A percentile compares a stretch with the other conserved stretches of the same genome.
These are phyloP conservation scores for Syrrhaptes paradoxus DNA, from an alignment of 2,113 vertebrate species.

Conservation along the genomic window DNA sequence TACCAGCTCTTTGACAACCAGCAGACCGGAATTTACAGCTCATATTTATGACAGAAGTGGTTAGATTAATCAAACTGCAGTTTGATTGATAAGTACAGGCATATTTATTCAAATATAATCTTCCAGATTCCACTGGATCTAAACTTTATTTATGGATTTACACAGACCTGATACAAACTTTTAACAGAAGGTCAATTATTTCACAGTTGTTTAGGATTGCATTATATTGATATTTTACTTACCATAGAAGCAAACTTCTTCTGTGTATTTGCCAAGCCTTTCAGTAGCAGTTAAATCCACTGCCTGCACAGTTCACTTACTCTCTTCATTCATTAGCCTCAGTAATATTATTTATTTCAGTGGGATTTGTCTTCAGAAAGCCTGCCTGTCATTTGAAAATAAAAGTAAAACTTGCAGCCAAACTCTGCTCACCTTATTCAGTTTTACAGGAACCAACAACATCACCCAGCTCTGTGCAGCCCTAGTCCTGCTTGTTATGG, in stretches of 20 bases:
- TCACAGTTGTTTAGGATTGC: background rate
- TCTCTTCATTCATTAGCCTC: background rate
- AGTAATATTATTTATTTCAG: background rate
- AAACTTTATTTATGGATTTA: background rate
- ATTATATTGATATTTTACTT: background rate
- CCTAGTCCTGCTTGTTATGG: background rate
- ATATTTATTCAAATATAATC: background rate
- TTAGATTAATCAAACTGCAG: background rate
- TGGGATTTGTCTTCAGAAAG: background rate
- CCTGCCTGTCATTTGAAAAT: background rate
- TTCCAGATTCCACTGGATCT: background rate
- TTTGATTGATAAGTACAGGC: background rate
- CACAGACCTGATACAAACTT: background rate
- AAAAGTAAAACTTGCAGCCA: background rate
- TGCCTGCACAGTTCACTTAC: background rate
- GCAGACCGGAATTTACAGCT: background rate
- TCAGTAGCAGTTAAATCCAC: background rate
- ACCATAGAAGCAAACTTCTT: background rate
- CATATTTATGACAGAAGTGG: background rate
- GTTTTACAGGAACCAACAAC: background rate
- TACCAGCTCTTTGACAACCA: background rate
- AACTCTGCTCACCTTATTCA: background rate
- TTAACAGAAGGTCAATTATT: background rate
- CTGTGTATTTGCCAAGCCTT: background rate
- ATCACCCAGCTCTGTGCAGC: background rate